phyloP scores from a whole-genome alignment of 2,888 invertebrate genomes.

The Pseudococcus viburni region DNA sequence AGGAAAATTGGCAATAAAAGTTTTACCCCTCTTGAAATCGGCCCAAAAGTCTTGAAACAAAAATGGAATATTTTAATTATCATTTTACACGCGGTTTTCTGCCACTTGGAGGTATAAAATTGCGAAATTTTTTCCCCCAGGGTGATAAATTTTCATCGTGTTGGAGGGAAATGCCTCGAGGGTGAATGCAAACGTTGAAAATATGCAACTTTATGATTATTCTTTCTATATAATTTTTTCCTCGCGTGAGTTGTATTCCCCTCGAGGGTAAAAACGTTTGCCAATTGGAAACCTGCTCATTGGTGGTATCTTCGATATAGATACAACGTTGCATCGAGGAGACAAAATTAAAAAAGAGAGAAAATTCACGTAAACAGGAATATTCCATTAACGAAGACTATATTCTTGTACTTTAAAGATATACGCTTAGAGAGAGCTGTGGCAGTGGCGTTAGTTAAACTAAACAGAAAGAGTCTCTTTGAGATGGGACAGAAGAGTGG shows the following conservation, averaged over 20 bases:
- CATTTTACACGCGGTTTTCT: background rate
- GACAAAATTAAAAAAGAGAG: background rate
- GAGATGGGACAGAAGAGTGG: background rate
- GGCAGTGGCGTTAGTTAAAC: background rate
- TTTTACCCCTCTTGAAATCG: background rate
- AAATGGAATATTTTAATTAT: background rate
- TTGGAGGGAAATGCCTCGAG: background rate
- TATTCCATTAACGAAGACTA: background rate
- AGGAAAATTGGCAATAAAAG: constrained; percentile 2
- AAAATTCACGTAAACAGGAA: background rate
- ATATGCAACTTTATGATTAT: background rate
- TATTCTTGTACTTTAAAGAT: background rate
- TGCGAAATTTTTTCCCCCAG: background rate
- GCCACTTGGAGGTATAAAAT: background rate
- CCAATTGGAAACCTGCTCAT: background rate
- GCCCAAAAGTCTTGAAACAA: background rate
- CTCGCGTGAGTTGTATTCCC: background rate
- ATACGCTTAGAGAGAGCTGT: background rate
- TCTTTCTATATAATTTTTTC: background rate
- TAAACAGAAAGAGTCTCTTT: background rate
- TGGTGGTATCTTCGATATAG: background rate
- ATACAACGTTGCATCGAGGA: background rate
- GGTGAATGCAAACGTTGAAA: background rate
- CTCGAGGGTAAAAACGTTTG: no score
- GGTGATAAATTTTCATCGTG: background rate